Evolutionary conservation across 2,888 invertebrate genomes (phyloP), one percentile per base, ranked within the genome.

Genomic region (Epirrhoe alternata): DNA sequence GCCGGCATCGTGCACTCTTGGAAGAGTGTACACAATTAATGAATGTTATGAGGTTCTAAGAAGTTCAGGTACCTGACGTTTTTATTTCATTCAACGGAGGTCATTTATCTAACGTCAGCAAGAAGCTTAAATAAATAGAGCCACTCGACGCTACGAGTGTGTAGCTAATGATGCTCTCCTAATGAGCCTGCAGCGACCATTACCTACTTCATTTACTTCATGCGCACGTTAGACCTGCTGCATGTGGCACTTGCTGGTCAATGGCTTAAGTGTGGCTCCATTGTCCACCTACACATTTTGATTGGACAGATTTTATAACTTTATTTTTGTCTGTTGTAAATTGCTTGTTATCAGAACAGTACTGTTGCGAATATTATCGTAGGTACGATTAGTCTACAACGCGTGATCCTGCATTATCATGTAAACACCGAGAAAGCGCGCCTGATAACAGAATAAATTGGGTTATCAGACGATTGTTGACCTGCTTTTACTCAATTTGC

Each of bases 401-500:
- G 62, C 60, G 56, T 17, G 56, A 53, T 62, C 52, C 55, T 14
- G 53, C 14, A 35, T 68, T 73, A 73, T 71, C 71, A 45, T 60
- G 61, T 69, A 59, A 53, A 61, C 53, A 66, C 31, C 31, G 64
- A 62, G 71, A 70, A 69, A 71, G 71, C 51, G 64, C 58, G 57
- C 30, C 50, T 68, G 73, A 69, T 74, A 71, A 65, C 66, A 60
- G 38, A 49, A 59, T 35, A 8, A 72, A 67, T 59, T 67, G 61
- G 71, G 71, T 71, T 72, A 72, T 72, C 72, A 66, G 58, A 30
- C 57, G 66, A 51, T 58, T 59, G 68, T 64, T 59, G 72, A 69
- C 74, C 74, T 71, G 69, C 62, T 63, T 24, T 65, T 52, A 16
- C 47, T 47, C 16, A 38, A 10, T 30, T n/a, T 17, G 24, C 54